Conservation (phyloP, 2,113 vertebrate genomes). For the Ammodytes marinus region DNA sequence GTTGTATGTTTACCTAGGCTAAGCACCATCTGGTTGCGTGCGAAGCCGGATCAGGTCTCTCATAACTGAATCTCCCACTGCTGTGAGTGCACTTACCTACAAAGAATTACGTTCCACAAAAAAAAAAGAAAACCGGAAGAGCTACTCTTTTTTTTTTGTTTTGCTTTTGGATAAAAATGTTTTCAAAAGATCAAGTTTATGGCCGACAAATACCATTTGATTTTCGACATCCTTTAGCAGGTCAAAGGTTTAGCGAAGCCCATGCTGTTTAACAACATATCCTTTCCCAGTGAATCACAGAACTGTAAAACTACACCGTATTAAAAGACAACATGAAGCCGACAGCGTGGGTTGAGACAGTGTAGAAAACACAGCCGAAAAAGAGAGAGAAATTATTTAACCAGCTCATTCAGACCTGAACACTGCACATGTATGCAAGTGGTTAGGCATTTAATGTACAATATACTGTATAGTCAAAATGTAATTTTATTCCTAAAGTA, state of each 20-base stretch:
- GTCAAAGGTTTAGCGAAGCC: neutral
- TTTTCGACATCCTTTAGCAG: neutral
- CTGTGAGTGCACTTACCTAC: constrained; percentile 37
- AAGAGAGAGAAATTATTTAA: neutral
- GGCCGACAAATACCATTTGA: neutral
- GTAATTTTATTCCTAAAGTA: too few relatives aligned
- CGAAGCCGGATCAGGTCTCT: constrained; percentile 60
- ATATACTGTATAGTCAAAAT: too few relatives aligned
- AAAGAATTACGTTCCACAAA: constrained; percentile 43
- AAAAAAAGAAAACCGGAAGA: constrained; percentile 35
- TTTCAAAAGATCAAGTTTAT: constrained; percentile 13
- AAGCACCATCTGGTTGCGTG: constrained; percentile 69
- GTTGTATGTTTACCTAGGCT: constrained; percentile 52
- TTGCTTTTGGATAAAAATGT: constrained; percentile 27
- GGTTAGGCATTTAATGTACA: neutral
- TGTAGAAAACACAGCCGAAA: neutral
- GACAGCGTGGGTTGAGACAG: neutral
- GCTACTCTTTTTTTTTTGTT: neutral
- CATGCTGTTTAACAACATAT: neutral
- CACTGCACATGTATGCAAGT: neutral
- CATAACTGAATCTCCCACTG: constrained; percentile 58
- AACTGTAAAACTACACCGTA: neutral
- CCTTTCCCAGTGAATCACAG: neutral
- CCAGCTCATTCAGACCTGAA: neutral
- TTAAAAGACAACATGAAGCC: neutral